Conservation (phyloP, 2,797 vertebrate species). For the Molossus alvarezi region DNA sequence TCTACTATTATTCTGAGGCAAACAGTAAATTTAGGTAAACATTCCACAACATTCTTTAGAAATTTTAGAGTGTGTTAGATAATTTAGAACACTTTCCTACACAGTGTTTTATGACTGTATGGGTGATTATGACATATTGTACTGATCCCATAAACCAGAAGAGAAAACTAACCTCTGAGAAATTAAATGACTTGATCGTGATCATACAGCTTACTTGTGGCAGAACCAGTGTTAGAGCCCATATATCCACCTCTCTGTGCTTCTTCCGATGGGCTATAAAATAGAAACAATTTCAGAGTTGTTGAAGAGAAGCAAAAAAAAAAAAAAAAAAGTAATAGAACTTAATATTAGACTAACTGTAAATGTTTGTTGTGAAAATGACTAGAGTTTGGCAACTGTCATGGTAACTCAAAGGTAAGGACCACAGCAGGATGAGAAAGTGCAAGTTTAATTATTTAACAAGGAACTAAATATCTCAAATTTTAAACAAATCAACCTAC, state of each 20-base stretch:
- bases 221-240: constrained; percentile 56
- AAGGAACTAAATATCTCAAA: neutral
- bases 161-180: constrained; percentile 34
- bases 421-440: neutral
- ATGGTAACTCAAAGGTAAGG: neutral
- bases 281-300: constrained; percentile 51
- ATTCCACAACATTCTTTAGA: neutral
- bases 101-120: neutral
- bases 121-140: neutral
- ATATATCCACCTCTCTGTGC: constrained; percentile 39
- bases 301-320: neutral
- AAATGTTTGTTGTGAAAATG: neutral
- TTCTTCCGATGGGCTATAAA: constrained; percentile 6
- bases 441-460: neutral
- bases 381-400: neutral
- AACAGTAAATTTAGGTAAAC: constrained; percentile 13
- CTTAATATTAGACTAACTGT: neutral
- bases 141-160: neutral
- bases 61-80: neutral
- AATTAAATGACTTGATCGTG: neutral
- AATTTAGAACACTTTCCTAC: constrained; percentile 14
- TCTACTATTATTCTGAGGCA: neutral
- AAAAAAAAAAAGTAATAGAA: neutral
- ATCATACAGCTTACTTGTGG: neutral
- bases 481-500: neutral